Conservation (phyloP, 1,140 invertebrate species). For the Brachionus koreanus region DNA sequence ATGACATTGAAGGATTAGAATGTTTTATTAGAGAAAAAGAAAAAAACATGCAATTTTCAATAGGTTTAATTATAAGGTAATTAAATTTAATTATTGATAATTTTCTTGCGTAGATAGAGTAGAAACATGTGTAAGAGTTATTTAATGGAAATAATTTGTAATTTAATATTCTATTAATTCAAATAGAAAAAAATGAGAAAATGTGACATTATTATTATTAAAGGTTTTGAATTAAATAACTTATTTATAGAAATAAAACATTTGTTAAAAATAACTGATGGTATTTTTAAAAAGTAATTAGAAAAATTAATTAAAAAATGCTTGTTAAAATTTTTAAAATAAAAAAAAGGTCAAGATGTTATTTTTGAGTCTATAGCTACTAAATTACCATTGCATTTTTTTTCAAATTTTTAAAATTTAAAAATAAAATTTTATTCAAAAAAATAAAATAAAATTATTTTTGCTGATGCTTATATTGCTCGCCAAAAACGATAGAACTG, state of each 20-base stretch:
- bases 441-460: not conserved
- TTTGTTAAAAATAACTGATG: too few relatives aligned
- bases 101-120: not conserved
- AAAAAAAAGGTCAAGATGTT: too few relatives aligned
- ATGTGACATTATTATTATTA: too few relatives aligned
- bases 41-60: not conserved
- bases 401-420: not conserved
- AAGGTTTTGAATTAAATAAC: too few relatives aligned
- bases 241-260: too few relatives aligned
- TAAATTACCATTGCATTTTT: too few relatives aligned
- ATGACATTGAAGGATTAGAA: not conserved
- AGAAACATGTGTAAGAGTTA: not conserved
- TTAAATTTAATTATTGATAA: not conserved
- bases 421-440: not conserved
- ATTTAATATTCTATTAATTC: not conserved
- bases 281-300: too few relatives aligned
- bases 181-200: not conserved
- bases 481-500: slow-evolving; percentile 10
- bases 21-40: not conserved
- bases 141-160: not conserved
- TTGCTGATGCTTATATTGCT: slow-evolving; percentile 27
- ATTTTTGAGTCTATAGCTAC: too few relatives aligned
- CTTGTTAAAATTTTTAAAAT: not conserved
- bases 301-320: too few relatives aligned
- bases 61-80: not conserved